Base-by-base conservation (phyloP, 53 echinoderm and acorn worm genomes). In the Hippasteria phrygiana region DNA sequence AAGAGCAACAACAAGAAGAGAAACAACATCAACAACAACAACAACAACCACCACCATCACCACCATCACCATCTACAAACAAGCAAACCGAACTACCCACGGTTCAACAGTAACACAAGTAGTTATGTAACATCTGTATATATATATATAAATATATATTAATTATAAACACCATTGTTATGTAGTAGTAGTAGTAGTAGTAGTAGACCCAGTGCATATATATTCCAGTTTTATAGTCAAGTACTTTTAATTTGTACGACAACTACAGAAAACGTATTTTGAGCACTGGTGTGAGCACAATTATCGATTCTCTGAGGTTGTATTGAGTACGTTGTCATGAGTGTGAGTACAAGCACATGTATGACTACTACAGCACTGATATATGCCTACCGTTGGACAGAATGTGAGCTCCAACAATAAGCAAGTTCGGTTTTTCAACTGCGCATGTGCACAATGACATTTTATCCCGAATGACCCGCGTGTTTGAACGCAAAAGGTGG, bases 41-140 rank as follows among this genome's bases (percentile, higher is more conserved):
- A 76, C 64, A 28, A 48, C 76, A 75, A 88, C 47, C 26, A 65
- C 65, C 36, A 18, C 50, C 35, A 43, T 26, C 88, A 88, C 42
- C 80, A 42, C 1, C 89, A 17, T 43, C 70, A 4, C 34, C 50
- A 39, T n/a, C 34, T 62, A 17, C 40, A 13, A 46, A 51, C 29
- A 85, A 85, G 37, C 85, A 85, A 85, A 37, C 85, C 17, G 85
- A 85, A 6, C 53, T 85, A 69, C 85, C 85, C 1, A 36, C 85
- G 34, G 85, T 85, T 55, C 82, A 90, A 37, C 74, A 81, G 80
- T 62, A 67, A 80, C 70, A 71, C 34, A 79, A 43, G 55, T 71
- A 79, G 40, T 43, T 64, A 39, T 75, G 46, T 62, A 36, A 67
- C 11, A 12, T 78, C 65, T 88, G 66, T 80, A 71, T 43, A 71